These are phyloP conservation scores for Mus caroli DNA, from an alignment of 2,797 vertebrate species.

Conservation along the genomic window DNA sequence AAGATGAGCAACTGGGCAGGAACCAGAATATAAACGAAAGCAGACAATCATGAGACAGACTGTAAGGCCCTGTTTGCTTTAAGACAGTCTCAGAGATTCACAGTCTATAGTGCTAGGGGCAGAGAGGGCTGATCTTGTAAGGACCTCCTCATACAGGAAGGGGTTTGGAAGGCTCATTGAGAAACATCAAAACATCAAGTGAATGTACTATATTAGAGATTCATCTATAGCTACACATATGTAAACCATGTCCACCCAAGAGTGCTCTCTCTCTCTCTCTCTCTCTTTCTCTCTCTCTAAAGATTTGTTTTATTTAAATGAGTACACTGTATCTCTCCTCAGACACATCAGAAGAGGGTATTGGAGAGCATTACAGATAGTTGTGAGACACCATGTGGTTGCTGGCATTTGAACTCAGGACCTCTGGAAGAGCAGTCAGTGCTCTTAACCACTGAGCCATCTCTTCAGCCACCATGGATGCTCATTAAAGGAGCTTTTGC, in stretches of 20 bases:
- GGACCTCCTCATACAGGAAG: neutral
- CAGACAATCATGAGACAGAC: too few relatives aligned
- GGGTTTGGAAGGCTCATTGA: neutral
- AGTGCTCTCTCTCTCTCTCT: too few relatives aligned
- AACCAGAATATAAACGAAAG: conserved; percentile 39
- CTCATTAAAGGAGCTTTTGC: neutral
- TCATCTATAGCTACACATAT: neutral
- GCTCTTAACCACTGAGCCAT: too few relatives aligned
- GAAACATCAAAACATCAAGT: neutral
- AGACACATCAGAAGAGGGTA: too few relatives aligned
- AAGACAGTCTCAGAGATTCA: neutral
- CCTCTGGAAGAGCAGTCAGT: too few relatives aligned
- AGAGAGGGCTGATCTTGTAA: neutral
- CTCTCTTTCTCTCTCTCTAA: too few relatives aligned
- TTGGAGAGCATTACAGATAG: too few relatives aligned
- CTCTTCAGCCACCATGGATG: neutral
- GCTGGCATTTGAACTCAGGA: too few relatives aligned
- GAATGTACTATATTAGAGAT: neutral
- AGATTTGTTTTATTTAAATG: too few relatives aligned
- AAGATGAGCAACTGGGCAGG: neutral
- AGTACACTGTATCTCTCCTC: too few relatives aligned
- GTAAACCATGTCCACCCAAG: neutral
- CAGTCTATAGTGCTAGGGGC: neutral
- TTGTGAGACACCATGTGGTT: too few relatives aligned
- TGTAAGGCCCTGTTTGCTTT: neutral